phyloP scores from a whole-genome alignment of 2,113 vertebrate genomes.

The Poeciliopsis turrubarensis region DNA sequence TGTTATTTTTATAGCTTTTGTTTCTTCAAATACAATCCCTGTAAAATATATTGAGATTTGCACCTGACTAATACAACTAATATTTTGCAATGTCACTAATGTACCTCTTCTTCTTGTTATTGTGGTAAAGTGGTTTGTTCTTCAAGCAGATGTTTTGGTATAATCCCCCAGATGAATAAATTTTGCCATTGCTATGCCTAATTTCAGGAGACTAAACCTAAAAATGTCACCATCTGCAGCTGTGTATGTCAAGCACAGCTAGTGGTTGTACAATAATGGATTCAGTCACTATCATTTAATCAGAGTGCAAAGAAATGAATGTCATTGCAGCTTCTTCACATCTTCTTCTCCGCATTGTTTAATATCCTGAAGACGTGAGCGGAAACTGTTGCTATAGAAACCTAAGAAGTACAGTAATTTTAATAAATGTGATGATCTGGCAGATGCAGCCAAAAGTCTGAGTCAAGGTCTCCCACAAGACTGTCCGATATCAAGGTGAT shows the following conservation, averaged over 20 bases:
- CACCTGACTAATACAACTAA: not conserved
- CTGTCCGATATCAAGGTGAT: conserved; percentile 15
- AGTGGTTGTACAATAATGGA: conserved; percentile 7
- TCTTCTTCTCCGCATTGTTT: conserved; percentile 40
- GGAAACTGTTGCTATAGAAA: conserved; percentile 77
- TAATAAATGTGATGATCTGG: conserved; percentile 55
- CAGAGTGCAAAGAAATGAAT: conserved; percentile 35
- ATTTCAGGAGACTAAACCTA: not conserved
- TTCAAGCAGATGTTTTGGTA: no score
- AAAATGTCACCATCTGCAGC: not conserved
- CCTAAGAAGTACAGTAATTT: conserved; percentile 69
- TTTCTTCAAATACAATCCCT: not conserved
- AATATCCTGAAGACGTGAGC: conserved; percentile 64
- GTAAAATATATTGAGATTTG: not conserved
- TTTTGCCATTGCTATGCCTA: not conserved
- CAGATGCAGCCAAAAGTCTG: conserved; percentile 55
- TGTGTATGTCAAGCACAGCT: not conserved
- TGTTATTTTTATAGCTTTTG: no score
- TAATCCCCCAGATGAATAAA: not conserved
- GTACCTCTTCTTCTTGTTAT: not conserved
- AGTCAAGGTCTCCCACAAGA: conserved; percentile 49
- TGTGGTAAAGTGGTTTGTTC: not conserved
- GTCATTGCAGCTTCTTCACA: conserved; percentile 40
- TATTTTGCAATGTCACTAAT: not conserved
- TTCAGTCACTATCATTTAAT: conserved; percentile 25